Percentiles rank a stretch among this genome's conserved stretches.
These are phyloP conservation scores for Tridacna gigas DNA, from an alignment of 2,888 invertebrate genomes.

Conservation along the genomic window DNA sequence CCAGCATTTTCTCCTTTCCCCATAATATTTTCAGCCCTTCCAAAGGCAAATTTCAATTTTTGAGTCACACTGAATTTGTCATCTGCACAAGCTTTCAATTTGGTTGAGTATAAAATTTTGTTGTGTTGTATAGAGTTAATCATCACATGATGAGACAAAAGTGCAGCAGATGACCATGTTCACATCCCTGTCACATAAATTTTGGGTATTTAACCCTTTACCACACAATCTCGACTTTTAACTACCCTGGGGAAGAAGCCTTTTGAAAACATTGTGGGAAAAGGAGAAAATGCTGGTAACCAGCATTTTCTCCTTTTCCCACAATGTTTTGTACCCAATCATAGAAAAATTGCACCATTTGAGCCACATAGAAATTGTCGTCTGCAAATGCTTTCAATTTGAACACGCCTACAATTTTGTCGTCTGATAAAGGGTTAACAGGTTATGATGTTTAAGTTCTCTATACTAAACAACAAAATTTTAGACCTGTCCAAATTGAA, in stretches of 20 bases:
- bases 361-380: too few species aligned
- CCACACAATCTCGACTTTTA: too few species aligned
- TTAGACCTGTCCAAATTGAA: too few species aligned
- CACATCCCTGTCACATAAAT: background rate
- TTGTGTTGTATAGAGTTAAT: background rate
- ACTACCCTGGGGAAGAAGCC: too few species aligned
- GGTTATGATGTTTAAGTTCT: too few species aligned
- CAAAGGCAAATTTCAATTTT: background rate
- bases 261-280: background rate
- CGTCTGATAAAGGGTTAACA: too few species aligned
- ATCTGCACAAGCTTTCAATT: background rate
- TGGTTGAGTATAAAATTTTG: background rate
- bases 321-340: too few species aligned
- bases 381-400: too few species aligned
- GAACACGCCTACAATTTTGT: too few species aligned
- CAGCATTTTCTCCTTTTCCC: constrained; percentile 5
- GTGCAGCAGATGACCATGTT: background rate
- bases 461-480: too few species aligned
- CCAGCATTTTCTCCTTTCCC: background rate
- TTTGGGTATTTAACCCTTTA: background rate
- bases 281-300: constrained; percentile 1
- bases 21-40: background rate
- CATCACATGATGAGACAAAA: background rate
- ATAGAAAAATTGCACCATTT: too few species aligned
- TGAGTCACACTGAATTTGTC: background rate